Conservation (phyloP, 30 jellyfish, hydroid and myxozoan genomes). For the Euphysa ruthae region DNA sequence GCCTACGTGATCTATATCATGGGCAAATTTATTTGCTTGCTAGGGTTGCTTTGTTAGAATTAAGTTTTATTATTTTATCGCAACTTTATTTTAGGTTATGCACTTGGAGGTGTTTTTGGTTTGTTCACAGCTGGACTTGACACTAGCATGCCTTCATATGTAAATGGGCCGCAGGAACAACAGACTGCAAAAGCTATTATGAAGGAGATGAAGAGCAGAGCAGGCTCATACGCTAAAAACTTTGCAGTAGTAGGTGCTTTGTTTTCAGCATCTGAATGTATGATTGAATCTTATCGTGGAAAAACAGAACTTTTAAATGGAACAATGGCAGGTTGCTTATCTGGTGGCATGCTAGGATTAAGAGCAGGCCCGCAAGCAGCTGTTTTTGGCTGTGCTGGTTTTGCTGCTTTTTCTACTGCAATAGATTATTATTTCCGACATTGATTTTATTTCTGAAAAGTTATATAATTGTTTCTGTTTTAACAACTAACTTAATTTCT, state of each 20-base stretch:
- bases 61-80: too few relatives aligned
- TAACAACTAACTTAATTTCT: too few relatives aligned
- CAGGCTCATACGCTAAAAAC: slow-evolving; percentile 85
- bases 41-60: too few relatives aligned
- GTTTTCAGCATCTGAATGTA: slow-evolving; percentile 95
- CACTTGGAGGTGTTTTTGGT: slow-evolving; percentile 96
- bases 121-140: slow-evolving; percentile 95
- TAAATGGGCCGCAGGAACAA: slow-evolving; percentile 57
- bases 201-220: slow-evolving; percentile 84
- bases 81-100: slow-evolving; percentile 90
- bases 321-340: slow-evolving; percentile 95
- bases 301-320: slow-evolving; percentile 90
- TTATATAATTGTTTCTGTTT: too few relatives aligned
- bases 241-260: slow-evolving; percentile 99
- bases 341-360: slow-evolving; percentile 91
- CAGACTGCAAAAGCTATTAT: slow-evolving; percentile 87
- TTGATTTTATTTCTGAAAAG: too few relatives aligned
- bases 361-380: slow-evolving; percentile 99
- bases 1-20: too few relatives aligned
- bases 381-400: slow-evolving; percentile 93
- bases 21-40: too few relatives aligned
- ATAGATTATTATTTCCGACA: slow-evolving; percentile 84
- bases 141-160: slow-evolving; percentile 90
- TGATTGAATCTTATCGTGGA: slow-evolving; percentile 81
- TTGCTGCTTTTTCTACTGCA: slow-evolving; percentile 98